A percentile compares a stretch with the other conserved stretches of the same genome.
phyloP scores from a whole-genome alignment of 2,113 vertebrate species.

The Machaerirhynchus nigripectus region DNA sequence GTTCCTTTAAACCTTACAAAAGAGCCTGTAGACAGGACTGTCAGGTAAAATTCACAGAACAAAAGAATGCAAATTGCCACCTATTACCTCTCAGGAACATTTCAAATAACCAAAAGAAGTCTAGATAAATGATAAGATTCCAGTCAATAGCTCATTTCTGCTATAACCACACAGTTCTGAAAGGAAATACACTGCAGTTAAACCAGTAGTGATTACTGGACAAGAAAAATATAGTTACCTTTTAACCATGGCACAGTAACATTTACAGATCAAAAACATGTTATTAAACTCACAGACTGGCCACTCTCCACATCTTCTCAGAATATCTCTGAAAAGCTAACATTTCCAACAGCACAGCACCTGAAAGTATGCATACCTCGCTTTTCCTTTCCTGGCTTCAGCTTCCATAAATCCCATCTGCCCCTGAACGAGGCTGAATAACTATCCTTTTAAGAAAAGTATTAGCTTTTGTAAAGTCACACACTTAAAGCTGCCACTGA shows the following conservation, averaged over 20 bases:
- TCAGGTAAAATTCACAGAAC: slow-evolving; percentile 70
- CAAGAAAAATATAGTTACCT: slow-evolving; percentile 54
- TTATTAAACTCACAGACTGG: neutral
- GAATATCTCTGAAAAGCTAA: neutral
- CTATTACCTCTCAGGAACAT: slow-evolving; percentile 67
- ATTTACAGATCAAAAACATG: slow-evolving; percentile 19
- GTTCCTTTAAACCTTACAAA: slow-evolving; percentile 64
- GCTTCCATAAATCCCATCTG: neutral
- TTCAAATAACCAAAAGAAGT: slow-evolving; percentile 74
- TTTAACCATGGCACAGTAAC: neutral
- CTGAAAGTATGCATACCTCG: neutral
- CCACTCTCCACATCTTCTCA: neutral
- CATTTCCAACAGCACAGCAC: neutral
- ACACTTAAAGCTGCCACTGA: neutral
- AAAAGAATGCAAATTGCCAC: slow-evolving; percentile 73
- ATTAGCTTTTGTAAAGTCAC: neutral
- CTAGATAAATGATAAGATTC: slow-evolving; percentile 71
- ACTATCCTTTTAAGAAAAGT: neutral
- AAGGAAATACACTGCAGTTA: slow-evolving; percentile 53
- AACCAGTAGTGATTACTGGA: slow-evolving; percentile 57
- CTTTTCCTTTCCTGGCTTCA: neutral
- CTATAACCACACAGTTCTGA: slow-evolving; percentile 51
- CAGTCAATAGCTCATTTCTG: slow-evolving; percentile 74
- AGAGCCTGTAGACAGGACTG: slow-evolving; percentile 57
- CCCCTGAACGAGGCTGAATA: neutral